phyloP scores from a whole-genome alignment of 2,888 invertebrate species.

The Xestia ashworthii region DNA sequence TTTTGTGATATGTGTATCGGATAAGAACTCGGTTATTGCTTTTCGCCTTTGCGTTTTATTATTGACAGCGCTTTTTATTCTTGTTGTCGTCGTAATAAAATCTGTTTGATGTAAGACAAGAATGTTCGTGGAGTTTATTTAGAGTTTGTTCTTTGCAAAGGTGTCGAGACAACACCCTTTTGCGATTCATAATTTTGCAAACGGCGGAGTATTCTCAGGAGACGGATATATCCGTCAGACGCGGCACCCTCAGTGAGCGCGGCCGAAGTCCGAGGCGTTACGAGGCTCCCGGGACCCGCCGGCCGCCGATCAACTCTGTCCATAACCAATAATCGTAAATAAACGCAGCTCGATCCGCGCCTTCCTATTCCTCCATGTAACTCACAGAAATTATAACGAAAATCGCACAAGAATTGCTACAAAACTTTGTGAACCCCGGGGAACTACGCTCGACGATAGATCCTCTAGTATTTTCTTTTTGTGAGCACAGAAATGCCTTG shows the following conservation, averaged over 20 bases:
- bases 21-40: slow-evolving; percentile 76
- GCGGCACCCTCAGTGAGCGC: slow-evolving; percentile 79
- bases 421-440: slow-evolving; percentile 59
- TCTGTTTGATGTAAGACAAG: slow-evolving; percentile 65
- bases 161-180: slow-evolving; percentile 70
- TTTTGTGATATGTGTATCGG: slow-evolving; percentile 78
- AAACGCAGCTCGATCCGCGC: slow-evolving; percentile 79
- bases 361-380: slow-evolving; percentile 66
- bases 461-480: slow-evolving; percentile 45
- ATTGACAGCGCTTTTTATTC: slow-evolving; percentile 70
- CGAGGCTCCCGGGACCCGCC: slow-evolving; percentile 86
- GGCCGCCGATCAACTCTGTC: slow-evolving; percentile 86
- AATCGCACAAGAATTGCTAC: slow-evolving; percentile 46
- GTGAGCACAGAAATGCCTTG: slow-evolving; percentile 46
- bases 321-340: slow-evolving; percentile 91
- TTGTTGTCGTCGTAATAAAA: slow-evolving; percentile 67
- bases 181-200: slow-evolving; percentile 85
- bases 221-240: slow-evolving; percentile 89
- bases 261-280: slow-evolving; percentile 87
- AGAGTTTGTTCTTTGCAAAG: slow-evolving; percentile 55
- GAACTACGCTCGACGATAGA: slow-evolving; percentile 46
- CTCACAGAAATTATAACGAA: slow-evolving; percentile 70
- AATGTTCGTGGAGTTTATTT: slow-evolving; percentile 64
- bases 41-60: slow-evolving; percentile 72
- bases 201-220: slow-evolving; percentile 81